Conservation (phyloP, 2,797 vertebrate genomes). For the Discoglossus pictus region DNA sequence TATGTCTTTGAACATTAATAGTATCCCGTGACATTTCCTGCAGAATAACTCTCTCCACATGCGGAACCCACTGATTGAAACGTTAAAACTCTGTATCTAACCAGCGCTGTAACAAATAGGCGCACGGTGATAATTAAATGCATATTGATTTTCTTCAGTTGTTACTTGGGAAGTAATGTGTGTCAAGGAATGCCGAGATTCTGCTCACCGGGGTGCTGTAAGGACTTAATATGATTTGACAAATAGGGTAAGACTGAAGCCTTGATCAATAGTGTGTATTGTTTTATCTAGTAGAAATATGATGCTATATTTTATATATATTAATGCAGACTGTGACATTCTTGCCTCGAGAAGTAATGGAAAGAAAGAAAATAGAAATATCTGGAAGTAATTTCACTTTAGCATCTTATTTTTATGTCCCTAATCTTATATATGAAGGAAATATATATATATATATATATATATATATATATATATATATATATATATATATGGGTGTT, state of each 20-base stretch:
- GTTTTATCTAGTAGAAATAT: neutral
- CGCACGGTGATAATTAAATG: slow-evolving; percentile 38
- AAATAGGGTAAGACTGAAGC: slow-evolving; percentile 2
- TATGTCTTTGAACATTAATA: slow-evolving; percentile 74
- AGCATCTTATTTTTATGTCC: too few relatives aligned
- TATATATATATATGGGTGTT: too few relatives aligned
- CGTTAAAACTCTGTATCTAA: slow-evolving; percentile 57
- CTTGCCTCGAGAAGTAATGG: too few relatives aligned
- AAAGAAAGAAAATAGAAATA: too few relatives aligned
- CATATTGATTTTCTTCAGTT: slow-evolving; percentile 44
- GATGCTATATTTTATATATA: too few relatives aligned
- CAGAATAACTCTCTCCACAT: slow-evolving; percentile 75
- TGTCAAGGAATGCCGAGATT: slow-evolving; percentile 29
- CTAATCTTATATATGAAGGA: too few relatives aligned
- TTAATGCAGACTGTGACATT: too few relatives aligned
- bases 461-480: too few relatives aligned
- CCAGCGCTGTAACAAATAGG: slow-evolving; percentile 36
- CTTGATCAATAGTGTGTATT: neutral
- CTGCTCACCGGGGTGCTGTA: slow-evolving; percentile 12
- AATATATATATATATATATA: too few relatives aligned
- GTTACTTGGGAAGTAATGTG: slow-evolving; percentile 33
- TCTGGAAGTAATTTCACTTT: too few relatives aligned
- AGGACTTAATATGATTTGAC: slow-evolving; percentile 32
- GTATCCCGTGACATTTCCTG: slow-evolving; percentile 71
- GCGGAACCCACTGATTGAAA: slow-evolving; percentile 74